Evolutionary conservation across 2,113 vertebrate species (phyloP), one percentile per base, ranked within the genome.

Genomic region (Pluvianellus socialis): DNA sequence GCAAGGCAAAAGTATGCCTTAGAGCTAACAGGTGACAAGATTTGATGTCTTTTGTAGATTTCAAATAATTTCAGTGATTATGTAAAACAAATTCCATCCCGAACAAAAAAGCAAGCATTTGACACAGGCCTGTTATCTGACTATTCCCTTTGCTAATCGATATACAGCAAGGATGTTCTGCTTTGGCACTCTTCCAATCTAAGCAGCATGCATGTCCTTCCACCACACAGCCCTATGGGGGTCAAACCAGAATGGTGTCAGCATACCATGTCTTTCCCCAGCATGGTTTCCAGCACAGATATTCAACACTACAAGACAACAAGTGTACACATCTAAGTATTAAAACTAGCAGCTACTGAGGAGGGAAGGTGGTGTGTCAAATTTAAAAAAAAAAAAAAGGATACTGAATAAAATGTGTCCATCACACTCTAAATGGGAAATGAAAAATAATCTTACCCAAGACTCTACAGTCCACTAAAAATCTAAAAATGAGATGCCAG

Each of bases 391-490:
- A 30, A 28, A 30, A 12, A 52, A 15, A 76, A 47, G 9, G 5
- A 17, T 7, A 26, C 10, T 12, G 35, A 58, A 70, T 12, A 28
- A 70, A 62, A 47, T 0, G 1, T 23, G 9, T 30, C 13, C 10
- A 23, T 7, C 26, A 13, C 4, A 3, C 13, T 47, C 24, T 86
- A 74, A 66, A 58, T 1, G 10, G 2, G 59, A 11, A 79, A 21
- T 27, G 7, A 88, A 81, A 94, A 79, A 38, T 35, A 55, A 61
- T 42, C 6, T 59, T 15, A 70, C 8, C 2, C 23, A 30, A 63
- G 86, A 55, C 6, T 18, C 26, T 73, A 24, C 13, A 53, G 40
- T 7, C 15, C 15, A 17, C 42, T 88, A 71, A 42, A 79, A 82
- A 71, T 4, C 14, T 24, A 14, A 53, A 77, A 68, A 50, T 26